Evolutionary conservation across 2,797 vertebrate genomes (phyloP).

Genomic region (Meriones psammophilus): DNA sequence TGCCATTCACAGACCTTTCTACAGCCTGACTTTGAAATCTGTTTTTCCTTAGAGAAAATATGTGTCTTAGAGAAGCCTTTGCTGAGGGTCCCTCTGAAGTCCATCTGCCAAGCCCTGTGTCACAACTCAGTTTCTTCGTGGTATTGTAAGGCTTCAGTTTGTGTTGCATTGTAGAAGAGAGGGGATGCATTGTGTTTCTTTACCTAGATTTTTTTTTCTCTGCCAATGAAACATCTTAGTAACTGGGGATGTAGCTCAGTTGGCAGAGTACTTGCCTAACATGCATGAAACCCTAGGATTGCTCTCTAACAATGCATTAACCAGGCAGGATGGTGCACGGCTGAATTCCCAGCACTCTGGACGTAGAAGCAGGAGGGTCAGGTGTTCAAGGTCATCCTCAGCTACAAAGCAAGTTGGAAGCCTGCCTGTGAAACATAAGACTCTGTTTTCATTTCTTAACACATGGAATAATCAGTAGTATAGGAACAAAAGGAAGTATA

Average conservation of each 20-base stretch:
- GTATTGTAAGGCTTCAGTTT: not conserved
- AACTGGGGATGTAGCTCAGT: not conserved
- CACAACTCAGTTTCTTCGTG: not conserved
- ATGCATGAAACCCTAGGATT: too few relatives aligned
- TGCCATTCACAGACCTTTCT: not conserved
- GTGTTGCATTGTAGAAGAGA: not conserved
- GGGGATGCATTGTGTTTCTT: not conserved
- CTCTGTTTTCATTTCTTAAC: not conserved
- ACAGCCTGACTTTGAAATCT: not conserved
- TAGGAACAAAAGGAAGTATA: not conserved
- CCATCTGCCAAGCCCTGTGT: not conserved
- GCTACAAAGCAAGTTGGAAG: not conserved
- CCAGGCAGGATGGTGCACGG: not conserved
- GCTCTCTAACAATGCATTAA: not conserved
- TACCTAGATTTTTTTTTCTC: not conserved
- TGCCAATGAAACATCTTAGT: not conserved
- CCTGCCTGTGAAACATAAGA: not conserved
- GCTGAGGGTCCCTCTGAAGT: fast-evolving
- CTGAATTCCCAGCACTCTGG: not conserved
- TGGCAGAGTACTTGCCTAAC: not conserved
- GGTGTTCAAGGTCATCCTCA: not conserved
- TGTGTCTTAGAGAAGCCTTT: not conserved
- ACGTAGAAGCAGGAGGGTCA: not conserved
- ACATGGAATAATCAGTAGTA: not conserved
- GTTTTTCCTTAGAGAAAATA: not conserved